Conservation (phyloP, 2,888 invertebrate genomes). For the Mamestra brassicae region DNA sequence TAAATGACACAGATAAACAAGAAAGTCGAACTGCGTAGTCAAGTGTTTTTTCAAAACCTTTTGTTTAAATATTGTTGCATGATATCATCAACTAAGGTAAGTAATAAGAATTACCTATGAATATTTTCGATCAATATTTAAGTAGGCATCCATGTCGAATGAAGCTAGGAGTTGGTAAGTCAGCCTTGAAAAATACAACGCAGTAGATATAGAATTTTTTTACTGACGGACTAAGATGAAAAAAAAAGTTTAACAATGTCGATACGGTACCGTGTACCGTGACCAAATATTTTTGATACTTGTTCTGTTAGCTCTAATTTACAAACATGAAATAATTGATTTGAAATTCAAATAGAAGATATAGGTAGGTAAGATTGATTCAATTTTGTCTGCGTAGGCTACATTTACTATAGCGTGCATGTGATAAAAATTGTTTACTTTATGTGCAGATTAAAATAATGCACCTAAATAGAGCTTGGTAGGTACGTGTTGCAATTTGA, state of each 20-base stretch:
- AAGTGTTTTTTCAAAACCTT: neutral
- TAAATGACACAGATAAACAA: constrained; percentile 7
- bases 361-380: neutral
- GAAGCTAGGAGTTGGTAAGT: constrained; percentile 31
- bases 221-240: constrained; percentile 6
- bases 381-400: neutral
- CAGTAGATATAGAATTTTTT: constrained; percentile 34
- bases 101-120: neutral
- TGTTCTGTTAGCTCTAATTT: neutral
- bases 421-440: constrained; percentile 36
- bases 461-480: constrained; percentile 13
- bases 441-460: constrained; percentile 27
- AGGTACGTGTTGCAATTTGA: constrained; percentile 17
- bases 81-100: constrained; percentile 22
- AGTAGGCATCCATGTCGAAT: neutral
- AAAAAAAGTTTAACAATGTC: constrained; percentile 8
- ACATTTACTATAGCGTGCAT: constrained; percentile 8
- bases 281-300: constrained; percentile 20
- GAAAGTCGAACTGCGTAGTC: constrained; percentile 24
- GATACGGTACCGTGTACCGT: constrained; percentile 22
- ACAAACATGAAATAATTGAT: neutral
- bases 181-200: constrained; percentile 59
- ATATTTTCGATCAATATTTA: constrained; percentile 14
- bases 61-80: constrained; percentile 4
- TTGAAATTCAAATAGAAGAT: neutral